phyloP scores from a whole-genome alignment of 2,113 vertebrate species.

The Melospiza georgiana region DNA sequence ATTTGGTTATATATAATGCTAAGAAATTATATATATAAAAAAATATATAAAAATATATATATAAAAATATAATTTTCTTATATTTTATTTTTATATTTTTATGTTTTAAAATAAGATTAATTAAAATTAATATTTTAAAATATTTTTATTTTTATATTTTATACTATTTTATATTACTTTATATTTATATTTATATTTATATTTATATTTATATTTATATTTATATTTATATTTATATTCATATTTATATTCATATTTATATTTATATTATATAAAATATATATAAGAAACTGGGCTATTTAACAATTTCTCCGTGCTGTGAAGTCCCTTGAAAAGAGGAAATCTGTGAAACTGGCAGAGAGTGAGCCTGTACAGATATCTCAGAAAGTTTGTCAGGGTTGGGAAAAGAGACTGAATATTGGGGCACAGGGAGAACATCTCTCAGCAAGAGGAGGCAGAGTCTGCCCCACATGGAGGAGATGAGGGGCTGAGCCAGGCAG shows the following conservation, averaged over 20 bases:
- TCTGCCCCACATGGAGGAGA: accelerated
- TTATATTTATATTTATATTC: too few species aligned
- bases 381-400: background rate
- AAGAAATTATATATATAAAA: background rate
- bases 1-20: background rate
- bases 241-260: too few species aligned
- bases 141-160: too few species aligned
- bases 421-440: background rate
- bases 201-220: too few species aligned
- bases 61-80: too few species aligned
- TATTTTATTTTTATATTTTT: too few species aligned
- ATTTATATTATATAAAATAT: too few species aligned
- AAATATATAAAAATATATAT: too few species aligned
- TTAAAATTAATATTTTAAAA: too few species aligned
- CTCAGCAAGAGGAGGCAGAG: background rate
- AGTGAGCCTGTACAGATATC: background rate
- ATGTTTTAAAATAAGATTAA: too few species aligned
- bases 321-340: background rate
- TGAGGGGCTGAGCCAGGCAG: background rate
- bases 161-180: too few species aligned
- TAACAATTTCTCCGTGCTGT: background rate
- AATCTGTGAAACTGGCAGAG: background rate
- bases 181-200: too few species aligned
- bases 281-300: background rate
- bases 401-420: background rate